Evolutionary conservation across 2,888 invertebrate species (phyloP).

Genomic region (Drosophila borealis): DNA sequence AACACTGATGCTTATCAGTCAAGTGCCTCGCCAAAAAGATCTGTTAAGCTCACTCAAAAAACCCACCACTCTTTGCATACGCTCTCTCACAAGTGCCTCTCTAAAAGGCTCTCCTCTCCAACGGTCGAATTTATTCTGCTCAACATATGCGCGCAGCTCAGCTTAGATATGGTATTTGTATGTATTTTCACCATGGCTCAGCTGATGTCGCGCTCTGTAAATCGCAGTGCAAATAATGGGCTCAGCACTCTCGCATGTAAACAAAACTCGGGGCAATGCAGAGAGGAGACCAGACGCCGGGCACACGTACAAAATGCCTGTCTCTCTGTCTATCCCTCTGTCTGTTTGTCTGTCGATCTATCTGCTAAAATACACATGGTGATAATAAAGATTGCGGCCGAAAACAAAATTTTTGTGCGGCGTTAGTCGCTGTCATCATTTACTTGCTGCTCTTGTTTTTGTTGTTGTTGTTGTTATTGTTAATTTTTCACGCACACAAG

Average conservation of each 20-base stretch:
- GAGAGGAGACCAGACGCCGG: slow-evolving; percentile 19
- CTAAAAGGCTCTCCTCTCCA: slow-evolving; percentile 3
- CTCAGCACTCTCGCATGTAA: slow-evolving; percentile 59
- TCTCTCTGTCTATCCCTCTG: slow-evolving; percentile 25
- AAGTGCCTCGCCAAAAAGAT: background rate
- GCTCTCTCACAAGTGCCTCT: background rate
- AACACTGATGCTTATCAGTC: slow-evolving; percentile 17
- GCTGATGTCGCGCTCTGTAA: slow-evolving; percentile 22
- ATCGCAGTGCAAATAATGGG: slow-evolving; percentile 18
- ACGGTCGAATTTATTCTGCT: background rate
- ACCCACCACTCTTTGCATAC: background rate
- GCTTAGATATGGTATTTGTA: slow-evolving; percentile 4
- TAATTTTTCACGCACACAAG: slow-evolving; percentile 45
- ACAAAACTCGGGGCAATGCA: slow-evolving; percentile 55
- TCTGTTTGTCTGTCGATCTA: slow-evolving; percentile 59
- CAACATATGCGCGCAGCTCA: slow-evolving; percentile 18
- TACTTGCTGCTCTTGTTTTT: slow-evolving; percentile 21
- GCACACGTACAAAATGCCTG: slow-evolving; percentile 13
- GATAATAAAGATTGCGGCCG: slow-evolving; percentile 70
- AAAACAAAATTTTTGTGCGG: slow-evolving; percentile 52
- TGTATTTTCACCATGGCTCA: slow-evolving; percentile 11
- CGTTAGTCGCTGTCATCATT: slow-evolving; percentile 34
- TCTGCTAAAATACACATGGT: slow-evolving; percentile 71
- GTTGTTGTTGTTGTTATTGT: slow-evolving; percentile 30
- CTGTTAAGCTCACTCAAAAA: background rate